Evolutionary conservation across 2,888 invertebrate genomes (phyloP), one percentile per base, ranked within the genome.

Genomic region (Periphyllus acericola): DNA sequence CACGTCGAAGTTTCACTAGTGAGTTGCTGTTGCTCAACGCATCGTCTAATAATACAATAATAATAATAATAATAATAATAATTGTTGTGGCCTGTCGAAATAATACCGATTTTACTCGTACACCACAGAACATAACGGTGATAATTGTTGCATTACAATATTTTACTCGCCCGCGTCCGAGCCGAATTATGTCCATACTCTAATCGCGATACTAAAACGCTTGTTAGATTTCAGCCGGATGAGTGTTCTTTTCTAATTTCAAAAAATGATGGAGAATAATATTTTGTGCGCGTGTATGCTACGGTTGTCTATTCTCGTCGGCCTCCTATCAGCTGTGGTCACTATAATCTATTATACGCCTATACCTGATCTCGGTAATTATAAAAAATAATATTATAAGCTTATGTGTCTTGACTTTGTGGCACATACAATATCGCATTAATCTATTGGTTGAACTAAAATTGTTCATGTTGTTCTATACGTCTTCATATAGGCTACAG

Each of bases 321-420:
- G 94, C 89, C 94, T 95, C 91, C 92, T 94, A 83, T 93, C 93
- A 34, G 94, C 94, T 90, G 95, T 95, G 89, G 92, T 95, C 80
- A 93, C 95, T 83, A 94, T 95, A 89, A 94, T 95, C 90, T 94
- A 95, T 91, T 93, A 95, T 89, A 95, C 95, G 79, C 95, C 95
- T 36, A 93, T 95, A 92, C 95, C 95, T 93, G 89, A 89, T 87
- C 66, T 87, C 40, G 95, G 95, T 95, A 92, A 91, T 90, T 90
- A 89, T 78, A 84, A 55, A 55, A 55, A 1, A 55, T 8, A 46
- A 46, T 46, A 46, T 46, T 46, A 9, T 9, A 46, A 46, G 9
- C 46, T 46, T 46, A 9, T 46, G 46, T 9, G 46, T 9, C 46
- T 46, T 46, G 1, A 46, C 46, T 46, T 46, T 9, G 11, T 46